Conservation (phyloP, 2,113 vertebrate genomes). For the Morone chrysops region DNA sequence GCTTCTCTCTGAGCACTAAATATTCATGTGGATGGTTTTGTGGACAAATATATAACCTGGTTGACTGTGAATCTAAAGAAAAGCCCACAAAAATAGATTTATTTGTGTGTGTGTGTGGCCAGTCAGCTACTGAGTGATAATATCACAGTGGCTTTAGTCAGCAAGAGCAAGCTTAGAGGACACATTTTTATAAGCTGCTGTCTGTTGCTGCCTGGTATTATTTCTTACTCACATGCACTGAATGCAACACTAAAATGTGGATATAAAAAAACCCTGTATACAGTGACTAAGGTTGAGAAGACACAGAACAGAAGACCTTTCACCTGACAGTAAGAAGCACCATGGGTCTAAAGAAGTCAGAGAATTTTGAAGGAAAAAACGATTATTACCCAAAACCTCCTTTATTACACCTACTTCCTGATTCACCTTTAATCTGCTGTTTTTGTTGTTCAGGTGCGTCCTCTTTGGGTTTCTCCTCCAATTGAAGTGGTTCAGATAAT, state of each 20-base stretch:
- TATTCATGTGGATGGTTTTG: neutral
- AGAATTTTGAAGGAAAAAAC: too few relatives aligned
- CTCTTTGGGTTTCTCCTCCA: neutral
- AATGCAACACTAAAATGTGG: neutral
- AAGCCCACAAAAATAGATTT: neutral
- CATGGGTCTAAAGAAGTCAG: neutral
- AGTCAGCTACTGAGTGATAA: slow-evolving; percentile 3
- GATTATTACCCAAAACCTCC: neutral
- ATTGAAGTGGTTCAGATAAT: neutral
- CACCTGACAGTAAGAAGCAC: neutral
- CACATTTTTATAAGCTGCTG: slow-evolving; percentile 8
- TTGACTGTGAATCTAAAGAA: neutral
- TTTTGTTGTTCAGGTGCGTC: neutral
- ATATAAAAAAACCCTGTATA: neutral
- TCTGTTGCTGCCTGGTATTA: neutral
- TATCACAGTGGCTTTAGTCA: slow-evolving; percentile 26
- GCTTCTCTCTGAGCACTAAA: neutral
- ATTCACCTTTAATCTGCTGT: neutral
- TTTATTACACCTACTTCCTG: too few relatives aligned
- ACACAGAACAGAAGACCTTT: neutral
- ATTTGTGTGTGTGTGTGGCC: neutral
- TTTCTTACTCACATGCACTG: neutral
- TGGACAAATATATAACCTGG: neutral
- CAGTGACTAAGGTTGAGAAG: neutral
- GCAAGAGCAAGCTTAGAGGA: slow-evolving; percentile 18